Conservation (phyloP, 2,113 vertebrate genomes). For the Chiloscyllium plagiosum region DNA sequence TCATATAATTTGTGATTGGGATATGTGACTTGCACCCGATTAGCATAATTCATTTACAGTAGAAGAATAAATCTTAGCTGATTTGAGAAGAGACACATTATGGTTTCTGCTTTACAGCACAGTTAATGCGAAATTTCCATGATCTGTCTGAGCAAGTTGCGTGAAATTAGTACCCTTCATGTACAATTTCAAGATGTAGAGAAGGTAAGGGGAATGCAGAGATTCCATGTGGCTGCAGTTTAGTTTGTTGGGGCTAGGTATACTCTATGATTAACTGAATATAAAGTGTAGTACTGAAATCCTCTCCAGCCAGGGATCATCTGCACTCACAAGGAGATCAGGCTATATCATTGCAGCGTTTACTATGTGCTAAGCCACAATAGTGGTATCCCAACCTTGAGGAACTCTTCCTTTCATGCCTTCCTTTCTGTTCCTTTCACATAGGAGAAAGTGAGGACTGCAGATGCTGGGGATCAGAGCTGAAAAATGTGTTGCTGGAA, state of each 20-base stretch:
- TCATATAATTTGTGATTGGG: not conserved
- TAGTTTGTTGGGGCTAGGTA: not conserved
- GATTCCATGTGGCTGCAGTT: not conserved
- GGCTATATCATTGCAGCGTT: not conserved
- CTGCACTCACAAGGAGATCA: not conserved
- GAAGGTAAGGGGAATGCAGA: not conserved
- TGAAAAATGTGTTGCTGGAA: too few species aligned
- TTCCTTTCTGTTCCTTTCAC: not conserved
- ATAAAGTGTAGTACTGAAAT: not conserved
- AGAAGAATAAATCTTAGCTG: not conserved
- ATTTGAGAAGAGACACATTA: not conserved
- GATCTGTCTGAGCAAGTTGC: not conserved
- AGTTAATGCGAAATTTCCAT: not conserved
- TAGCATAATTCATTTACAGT: not conserved
- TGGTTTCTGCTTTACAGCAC: not conserved
- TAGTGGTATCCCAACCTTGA: not conserved
- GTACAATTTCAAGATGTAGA: not conserved
- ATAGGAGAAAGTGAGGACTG: too few species aligned
- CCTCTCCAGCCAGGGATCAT: not conserved
- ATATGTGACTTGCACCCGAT: not conserved
- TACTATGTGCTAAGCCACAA: not conserved
- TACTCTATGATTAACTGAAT: not conserved
- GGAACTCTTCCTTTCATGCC: not conserved
- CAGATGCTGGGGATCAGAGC: too few species aligned
- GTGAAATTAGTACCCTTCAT: not conserved